These are phyloP conservation scores for Drosophila repletoides DNA, from an alignment of 1,140 invertebrate species.

Conservation along the genomic window DNA sequence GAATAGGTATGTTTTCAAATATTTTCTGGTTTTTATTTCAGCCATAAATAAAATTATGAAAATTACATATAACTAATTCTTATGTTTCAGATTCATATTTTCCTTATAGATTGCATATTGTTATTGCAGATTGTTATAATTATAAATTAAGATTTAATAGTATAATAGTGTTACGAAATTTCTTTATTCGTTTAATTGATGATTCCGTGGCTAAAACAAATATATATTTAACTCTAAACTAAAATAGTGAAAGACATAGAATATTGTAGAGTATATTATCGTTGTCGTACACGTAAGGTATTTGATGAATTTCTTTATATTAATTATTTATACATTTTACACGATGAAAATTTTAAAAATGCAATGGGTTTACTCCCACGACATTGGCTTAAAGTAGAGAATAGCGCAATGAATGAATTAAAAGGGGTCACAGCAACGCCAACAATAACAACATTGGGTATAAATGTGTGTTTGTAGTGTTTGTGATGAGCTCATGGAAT, in stretches of 20 bases:
- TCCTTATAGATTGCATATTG: too few species aligned
- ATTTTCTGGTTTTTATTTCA: too few species aligned
- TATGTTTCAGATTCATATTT: too few species aligned
- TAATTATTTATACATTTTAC: conserved; percentile 67
- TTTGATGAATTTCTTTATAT: conserved; percentile 33
- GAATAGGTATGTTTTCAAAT: too few species aligned
- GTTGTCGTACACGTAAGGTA: conserved; percentile 4
- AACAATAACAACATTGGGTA: conserved; percentile 8
- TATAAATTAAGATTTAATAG: too few species aligned
- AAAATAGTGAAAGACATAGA: too few species aligned
- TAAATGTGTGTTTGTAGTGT: conserved; percentile 17
- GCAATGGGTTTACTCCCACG: conserved; percentile 61
- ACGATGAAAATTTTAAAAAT: conserved; percentile 71
- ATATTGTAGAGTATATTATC: conserved; percentile 5
- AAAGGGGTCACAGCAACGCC: conserved; percentile 46
- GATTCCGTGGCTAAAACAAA: too few species aligned
- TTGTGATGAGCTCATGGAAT: conserved; percentile 73
- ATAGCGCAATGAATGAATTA: conserved; percentile 49
- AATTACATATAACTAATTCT: too few species aligned
- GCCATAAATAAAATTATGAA: too few species aligned
- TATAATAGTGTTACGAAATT: too few species aligned
- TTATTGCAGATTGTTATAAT: too few species aligned
- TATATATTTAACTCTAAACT: background rate
- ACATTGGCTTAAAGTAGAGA: conserved; percentile 60
- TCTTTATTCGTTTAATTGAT: too few species aligned